A percentile compares a stretch with the other conserved stretches of the same genome.
phyloP scores from a whole-genome alignment of 2,113 vertebrate species.

The Sigmodon hispidus region DNA sequence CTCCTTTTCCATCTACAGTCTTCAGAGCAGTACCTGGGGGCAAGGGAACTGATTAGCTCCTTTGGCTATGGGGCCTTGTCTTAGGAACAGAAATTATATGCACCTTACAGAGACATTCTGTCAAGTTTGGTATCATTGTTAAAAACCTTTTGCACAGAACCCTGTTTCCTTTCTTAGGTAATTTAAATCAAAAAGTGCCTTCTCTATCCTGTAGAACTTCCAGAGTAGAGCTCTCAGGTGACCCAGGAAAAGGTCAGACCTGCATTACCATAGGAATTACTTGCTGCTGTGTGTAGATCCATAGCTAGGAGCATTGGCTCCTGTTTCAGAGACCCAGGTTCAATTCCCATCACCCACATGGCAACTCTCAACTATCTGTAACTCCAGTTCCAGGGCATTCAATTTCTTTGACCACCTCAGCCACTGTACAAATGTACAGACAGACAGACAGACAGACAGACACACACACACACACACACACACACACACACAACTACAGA shows the following conservation, averaged over 20 bases:
- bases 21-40: not conserved
- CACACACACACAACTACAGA: not conserved
- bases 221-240: not conserved
- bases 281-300: not conserved
- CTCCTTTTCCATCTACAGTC: too few species aligned
- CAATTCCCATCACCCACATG: not conserved
- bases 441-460: not conserved
- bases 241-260: not conserved
- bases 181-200: not conserved
- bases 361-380: not conserved
- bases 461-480: not conserved
- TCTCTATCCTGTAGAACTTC: not conserved
- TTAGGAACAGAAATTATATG: not conserved
- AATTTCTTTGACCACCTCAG: too few species aligned
- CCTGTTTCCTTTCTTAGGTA: not conserved
- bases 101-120: not conserved
- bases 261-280: not conserved
- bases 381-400: not conserved
- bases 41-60: not conserved
- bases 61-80: not conserved
- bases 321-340: not conserved
- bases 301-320: not conserved
- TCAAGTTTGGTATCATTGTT: not conserved
- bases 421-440: not conserved
- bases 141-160: constrained; percentile 1